Base-by-base conservation (phyloP, 2,888 invertebrate species). In the Phymatocera aterrima region DNA sequence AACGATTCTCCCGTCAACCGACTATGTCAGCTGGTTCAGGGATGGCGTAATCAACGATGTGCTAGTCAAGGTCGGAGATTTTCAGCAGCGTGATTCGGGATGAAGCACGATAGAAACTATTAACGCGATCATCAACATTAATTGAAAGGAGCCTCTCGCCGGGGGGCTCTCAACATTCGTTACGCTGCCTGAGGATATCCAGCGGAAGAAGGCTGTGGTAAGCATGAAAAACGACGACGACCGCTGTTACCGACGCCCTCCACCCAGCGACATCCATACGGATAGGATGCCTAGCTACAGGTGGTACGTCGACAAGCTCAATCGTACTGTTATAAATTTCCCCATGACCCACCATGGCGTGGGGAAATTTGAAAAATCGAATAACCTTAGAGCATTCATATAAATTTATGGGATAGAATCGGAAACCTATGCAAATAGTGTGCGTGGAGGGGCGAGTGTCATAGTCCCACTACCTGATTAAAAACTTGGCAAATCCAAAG, bases 171-270 rank as follows among this genome's bases (percentile, higher is more conserved):
- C 82, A 10, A 84, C 83, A 24, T 84, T 78, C 65, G 60, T 80
- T 10, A 34, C 80, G 2, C 68, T 84, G 68, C 83, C 83, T 5
- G 4, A 34, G 24, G 40, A 82, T 40, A 80, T 82, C 4, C 79
- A 80, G 75, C 68, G 74, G 2, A 85, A 81, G 68, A 77, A 79
- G 72, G 82, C 81, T 37, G 82, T 84, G 12, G 78, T 83, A 18
- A 84, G 85, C 70, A 80, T 86, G 3, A 51, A 81, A 78, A 85
- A 85, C 77, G 72, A 80, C 40, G 81, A 85, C 74, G 51, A 80
- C 6, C 81, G 77, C 80, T 0, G 51, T 83, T 0, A 31, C 74
- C 0, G 83, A 83, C 8, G 80, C 83, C 10, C 74, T 84, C 28
- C 43, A 79, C 78, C 83, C 83, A 15, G 43, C 57, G 1, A 31